phyloP scores from a whole-genome alignment of 1,140 invertebrate genomes.

The Octopus bimaculoides region DNA sequence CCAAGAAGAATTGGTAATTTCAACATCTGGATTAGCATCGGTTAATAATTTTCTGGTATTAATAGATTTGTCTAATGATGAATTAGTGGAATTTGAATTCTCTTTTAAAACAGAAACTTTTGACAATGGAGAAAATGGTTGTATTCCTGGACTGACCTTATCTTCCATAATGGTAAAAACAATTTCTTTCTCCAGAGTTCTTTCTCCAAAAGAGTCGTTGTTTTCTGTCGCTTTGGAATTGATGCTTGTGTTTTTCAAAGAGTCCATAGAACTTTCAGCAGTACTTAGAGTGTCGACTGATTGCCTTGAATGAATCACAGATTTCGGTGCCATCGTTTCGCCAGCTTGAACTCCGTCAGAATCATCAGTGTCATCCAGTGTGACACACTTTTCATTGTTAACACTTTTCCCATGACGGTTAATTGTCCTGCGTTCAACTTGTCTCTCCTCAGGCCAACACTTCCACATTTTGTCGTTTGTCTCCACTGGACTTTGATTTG shows the following conservation, averaged over 20 bases:
- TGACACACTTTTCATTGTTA: background rate
- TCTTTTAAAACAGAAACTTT: no score
- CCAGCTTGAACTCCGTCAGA: background rate
- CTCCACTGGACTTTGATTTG: background rate
- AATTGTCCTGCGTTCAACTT: background rate
- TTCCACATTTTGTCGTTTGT: background rate
- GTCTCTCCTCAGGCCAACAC: background rate
- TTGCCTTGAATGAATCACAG: background rate
- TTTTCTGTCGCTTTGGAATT: background rate
- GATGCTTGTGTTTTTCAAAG: background rate
- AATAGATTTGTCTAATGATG: no score
- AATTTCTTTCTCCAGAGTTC: background rate
- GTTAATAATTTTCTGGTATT: no score
- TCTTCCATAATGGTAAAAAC: background rate
- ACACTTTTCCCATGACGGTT: background rate
- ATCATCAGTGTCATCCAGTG: background rate
- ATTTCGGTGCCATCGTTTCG: background rate
- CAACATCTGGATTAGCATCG: no score
- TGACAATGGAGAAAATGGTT: no score
- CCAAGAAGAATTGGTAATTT: no score
- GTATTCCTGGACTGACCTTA: no score
- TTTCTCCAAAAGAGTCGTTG: background rate
- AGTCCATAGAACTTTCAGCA: background rate
- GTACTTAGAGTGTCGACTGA: background rate
- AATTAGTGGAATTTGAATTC: no score